Evolutionary conservation across 2,113 vertebrate species (phyloP).

Genomic region (Eonycteris spelaea): DNA sequence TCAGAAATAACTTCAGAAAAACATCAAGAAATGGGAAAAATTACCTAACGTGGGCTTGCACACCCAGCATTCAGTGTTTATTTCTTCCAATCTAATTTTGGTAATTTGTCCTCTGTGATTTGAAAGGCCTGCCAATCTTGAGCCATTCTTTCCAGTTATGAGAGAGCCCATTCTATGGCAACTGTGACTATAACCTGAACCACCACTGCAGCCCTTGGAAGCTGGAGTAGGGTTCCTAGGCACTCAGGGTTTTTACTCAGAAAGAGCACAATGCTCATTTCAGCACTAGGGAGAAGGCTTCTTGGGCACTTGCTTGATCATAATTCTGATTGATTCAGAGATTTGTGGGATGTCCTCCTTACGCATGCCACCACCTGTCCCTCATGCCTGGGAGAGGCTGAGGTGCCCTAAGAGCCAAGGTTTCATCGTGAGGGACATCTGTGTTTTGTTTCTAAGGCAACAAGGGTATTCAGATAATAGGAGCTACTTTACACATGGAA

Average conservation of each 20-base stretch:
- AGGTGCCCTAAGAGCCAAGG: conserved; percentile 24
- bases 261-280: not conserved
- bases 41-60: not conserved
- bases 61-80: not conserved
- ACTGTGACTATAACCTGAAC: not conserved
- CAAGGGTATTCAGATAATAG: conserved; percentile 42
- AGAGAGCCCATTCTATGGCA: not conserved
- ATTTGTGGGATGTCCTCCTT: not conserved
- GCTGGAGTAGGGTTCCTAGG: accelerated
- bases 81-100: conserved; percentile 30
- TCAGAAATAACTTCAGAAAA: conserved; percentile 36
- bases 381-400: not conserved
- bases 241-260: not conserved
- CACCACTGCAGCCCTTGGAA: not conserved
- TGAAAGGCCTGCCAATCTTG: not conserved
- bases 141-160: not conserved
- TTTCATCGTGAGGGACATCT: conserved; percentile 45
- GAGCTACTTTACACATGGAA: conserved; percentile 57
- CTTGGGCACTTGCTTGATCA: not conserved
- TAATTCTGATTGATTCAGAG: not conserved
- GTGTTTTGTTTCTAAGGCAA: conserved; percentile 77
- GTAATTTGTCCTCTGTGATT: not conserved
- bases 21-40: conserved; percentile 27
- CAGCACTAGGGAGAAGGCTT: not conserved
- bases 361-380: not conserved